Base-by-base conservation (phyloP, 2,888 invertebrate genomes). In the Lasioglossum figueresi region DNA sequence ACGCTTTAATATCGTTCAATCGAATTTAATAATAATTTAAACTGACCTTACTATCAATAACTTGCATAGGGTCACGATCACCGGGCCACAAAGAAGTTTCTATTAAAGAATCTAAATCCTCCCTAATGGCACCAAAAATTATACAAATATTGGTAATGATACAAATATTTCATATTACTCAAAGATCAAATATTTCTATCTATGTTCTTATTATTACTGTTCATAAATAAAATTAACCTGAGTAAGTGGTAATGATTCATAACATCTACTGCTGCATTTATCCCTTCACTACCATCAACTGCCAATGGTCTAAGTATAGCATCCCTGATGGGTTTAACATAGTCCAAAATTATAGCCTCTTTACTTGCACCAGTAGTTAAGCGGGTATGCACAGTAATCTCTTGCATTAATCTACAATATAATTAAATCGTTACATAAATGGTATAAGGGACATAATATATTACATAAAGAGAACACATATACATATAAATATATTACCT, bases 1-100 rank as follows among this genome's bases (percentile, higher is more conserved):
- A 2, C 79, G 45, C 66, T 37, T 31, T 12, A 66, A 63, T 73
- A 63, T 76, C 3, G 14, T 74, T 40, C 37, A 76, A 73, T 34
- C 43, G 72, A 76, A 43, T 48, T 14, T 27, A 76, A 31, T 76
- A 59, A 27, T 76, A 79, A 80, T 91, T 63, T 12, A 37, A 59
- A 80, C 86, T 68, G 89, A 97, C 97, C 95, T 98, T 98, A 23
- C 97, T 96, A 88, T 98, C 98, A 40, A 99, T 96, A 84, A 96
- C 95, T 75, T 97, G 96, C 95, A 98, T 97, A 0, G 97, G 97
- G 94, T 99, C 98, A 89, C 96, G 96, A 91, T 96, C 96, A 63
- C 96, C 97, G 0, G 98, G 97, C 99, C 99, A 99, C 59, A 97
- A 95, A 0, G 98, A 97, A 48, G 99, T 94, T 93, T 99, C 99